Evolutionary conservation across 2,797 vertebrate genomes (phyloP).

Genomic region (Cuniculus paca): DNA sequence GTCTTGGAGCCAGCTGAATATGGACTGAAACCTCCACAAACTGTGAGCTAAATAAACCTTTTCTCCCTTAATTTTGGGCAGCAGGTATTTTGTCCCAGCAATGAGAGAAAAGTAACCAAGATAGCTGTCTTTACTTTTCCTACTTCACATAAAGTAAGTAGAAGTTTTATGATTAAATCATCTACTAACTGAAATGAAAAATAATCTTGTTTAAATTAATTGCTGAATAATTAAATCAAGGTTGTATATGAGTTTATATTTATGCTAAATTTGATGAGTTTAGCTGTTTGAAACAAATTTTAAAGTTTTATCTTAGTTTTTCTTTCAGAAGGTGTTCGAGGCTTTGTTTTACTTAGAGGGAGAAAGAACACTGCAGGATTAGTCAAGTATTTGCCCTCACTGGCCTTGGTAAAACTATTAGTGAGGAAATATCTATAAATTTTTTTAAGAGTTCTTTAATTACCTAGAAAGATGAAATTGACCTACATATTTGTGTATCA

Average conservation of each 20-base stretch:
- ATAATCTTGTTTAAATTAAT: background rate
- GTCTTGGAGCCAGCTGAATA: too few relatives aligned
- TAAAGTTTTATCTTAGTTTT: background rate
- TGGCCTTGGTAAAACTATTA: background rate
- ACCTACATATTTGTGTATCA: background rate
- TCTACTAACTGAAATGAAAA: background rate
- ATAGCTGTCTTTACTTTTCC: background rate
- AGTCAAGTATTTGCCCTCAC: background rate
- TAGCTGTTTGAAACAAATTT: background rate
- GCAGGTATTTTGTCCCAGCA: too few relatives aligned
- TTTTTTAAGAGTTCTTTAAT: constrained; percentile 1
- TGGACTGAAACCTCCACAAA: too few relatives aligned
- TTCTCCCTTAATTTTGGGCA: too few relatives aligned
- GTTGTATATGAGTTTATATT: background rate
- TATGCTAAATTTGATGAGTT: background rate
- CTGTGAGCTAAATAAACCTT: too few relatives aligned
- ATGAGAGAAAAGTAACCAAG: too few relatives aligned
- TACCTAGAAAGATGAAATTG: background rate
- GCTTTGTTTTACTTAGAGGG: background rate
- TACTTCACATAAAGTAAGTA: background rate
- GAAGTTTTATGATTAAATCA: background rate
- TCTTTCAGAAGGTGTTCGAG: constrained; percentile 9
- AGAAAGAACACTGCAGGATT: background rate
- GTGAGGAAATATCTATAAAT: constrained; percentile 5
- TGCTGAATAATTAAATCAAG: background rate